Conservation (phyloP, 1,140 invertebrate genomes). For the Choristoneura fumiferana region DNA sequence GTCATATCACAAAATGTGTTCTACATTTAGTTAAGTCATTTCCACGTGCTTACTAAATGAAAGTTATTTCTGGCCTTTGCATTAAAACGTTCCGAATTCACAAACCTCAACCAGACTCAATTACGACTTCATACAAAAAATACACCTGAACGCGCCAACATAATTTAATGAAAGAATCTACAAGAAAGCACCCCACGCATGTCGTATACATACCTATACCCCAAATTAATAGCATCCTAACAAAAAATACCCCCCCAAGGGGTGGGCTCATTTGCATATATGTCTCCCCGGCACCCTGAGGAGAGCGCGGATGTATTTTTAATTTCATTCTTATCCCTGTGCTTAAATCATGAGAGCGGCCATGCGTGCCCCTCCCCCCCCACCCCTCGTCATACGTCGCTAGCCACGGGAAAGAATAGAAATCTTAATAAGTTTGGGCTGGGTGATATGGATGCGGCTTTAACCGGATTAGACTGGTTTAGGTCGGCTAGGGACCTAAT, state of each 20-base stretch:
- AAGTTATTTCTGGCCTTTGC: no score
- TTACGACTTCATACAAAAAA: neutral
- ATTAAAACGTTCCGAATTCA: no score
- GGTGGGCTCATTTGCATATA: constrained; percentile 76
- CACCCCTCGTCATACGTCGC: constrained; percentile 74
- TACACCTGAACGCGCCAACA: neutral
- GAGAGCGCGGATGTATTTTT: constrained; percentile 76
- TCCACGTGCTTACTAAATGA: no score
- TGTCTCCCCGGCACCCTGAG: constrained; percentile 73
- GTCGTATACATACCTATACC: constrained; percentile 60
- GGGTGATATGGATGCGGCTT: constrained; percentile 22
- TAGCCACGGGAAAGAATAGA: constrained; percentile 78
- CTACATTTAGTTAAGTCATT: no score
- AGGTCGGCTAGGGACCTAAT: no score
- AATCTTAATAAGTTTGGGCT: constrained; percentile 77
- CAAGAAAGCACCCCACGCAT: constrained; percentile 50
- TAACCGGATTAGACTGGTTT: no score
- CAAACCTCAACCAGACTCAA: no score
- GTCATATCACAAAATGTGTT: no score
- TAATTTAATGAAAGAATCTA: constrained; percentile 42
- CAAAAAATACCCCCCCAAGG: constrained; percentile 72
- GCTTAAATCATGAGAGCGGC: constrained; percentile 78
- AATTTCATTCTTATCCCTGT: constrained; percentile 77
- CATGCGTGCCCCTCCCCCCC: constrained; percentile 62
- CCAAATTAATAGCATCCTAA: constrained; percentile 77